phyloP scores from a whole-genome alignment of 1,140 invertebrate species.

The Homalodisca vitripennis region DNA sequence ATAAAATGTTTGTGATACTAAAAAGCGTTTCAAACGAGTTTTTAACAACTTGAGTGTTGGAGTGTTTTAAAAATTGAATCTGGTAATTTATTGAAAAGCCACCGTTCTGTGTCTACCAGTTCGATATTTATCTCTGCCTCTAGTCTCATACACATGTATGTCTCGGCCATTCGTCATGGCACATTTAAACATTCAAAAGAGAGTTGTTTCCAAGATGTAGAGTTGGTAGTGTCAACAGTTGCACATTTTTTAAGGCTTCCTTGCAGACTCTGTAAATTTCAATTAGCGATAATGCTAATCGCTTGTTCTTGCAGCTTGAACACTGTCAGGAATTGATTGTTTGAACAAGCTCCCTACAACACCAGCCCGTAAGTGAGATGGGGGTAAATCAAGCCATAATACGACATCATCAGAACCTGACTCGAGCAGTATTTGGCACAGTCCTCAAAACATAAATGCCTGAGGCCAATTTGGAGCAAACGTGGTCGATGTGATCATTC shows the following conservation, averaged over 20 bases:
- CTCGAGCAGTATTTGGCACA: background rate
- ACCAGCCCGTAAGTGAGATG: background rate
- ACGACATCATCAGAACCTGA: background rate
- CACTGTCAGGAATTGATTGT: background rate
- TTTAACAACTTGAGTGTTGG: background rate
- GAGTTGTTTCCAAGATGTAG: background rate
- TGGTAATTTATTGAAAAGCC: background rate
- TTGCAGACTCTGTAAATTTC: background rate
- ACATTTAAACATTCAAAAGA: background rate
- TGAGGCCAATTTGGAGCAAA: background rate
- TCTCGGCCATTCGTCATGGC: background rate
- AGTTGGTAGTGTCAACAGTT: background rate
- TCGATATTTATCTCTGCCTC: background rate
- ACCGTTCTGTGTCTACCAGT: background rate
- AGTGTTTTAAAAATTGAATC: background rate
- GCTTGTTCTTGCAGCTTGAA: background rate
- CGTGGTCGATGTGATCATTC: background rate
- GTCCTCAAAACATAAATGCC: background rate
- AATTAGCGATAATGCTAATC: background rate
- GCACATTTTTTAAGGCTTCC: background rate
- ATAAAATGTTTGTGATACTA: background rate
- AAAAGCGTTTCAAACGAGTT: background rate
- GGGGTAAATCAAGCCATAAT: slow-evolving; percentile 6
- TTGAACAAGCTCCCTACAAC: slow-evolving; percentile 1
- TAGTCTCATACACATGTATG: background rate